Conservation (phyloP, 1,140 invertebrate genomes). For the Philaenus spumarius region DNA sequence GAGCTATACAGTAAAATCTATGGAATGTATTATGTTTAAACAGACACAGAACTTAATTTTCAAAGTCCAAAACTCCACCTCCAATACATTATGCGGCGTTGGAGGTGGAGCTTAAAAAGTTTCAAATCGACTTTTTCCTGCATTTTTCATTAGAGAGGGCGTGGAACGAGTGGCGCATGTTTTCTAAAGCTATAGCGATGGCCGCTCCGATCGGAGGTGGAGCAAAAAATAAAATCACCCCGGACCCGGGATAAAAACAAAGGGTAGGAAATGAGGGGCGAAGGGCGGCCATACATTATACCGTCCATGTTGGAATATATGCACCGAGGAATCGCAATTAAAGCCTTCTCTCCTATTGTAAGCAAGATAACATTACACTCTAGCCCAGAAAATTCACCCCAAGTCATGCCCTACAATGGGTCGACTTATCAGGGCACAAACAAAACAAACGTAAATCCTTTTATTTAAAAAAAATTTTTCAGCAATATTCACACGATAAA, state of each 20-base stretch:
- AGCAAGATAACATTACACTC: conserved; percentile 14
- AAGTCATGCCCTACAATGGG: conserved; percentile 2
- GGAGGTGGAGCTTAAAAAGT: conserved; percentile 12
- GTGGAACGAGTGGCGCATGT: conserved; percentile 5
- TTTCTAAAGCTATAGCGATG: neutral
- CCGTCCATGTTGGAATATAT: neutral
- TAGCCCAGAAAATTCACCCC: conserved; percentile 13
- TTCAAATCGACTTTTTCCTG: neutral
- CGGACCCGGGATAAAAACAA: conserved; percentile 4
- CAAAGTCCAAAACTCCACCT: neutral
- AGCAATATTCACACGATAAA: no score
- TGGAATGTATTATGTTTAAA: no score
- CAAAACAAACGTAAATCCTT: no score
- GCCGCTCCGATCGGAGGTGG: neutral
- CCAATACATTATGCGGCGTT: neutral
- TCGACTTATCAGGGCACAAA: conserved; percentile 4
- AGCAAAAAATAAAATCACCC: conserved; percentile 16
- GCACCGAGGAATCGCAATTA: conserved; percentile 3
- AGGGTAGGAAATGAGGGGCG: conserved; percentile 14
- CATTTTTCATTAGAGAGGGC: conserved; percentile 6
- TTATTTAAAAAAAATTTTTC: no score
- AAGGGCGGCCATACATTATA: conserved; percentile 10
- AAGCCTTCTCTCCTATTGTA: conserved; percentile 6
- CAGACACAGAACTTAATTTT: no score
- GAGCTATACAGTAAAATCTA: no score